Evolutionary conservation across 2,888 invertebrate species (phyloP).

Genomic region (Leptinotarsa rubiginosa): DNA sequence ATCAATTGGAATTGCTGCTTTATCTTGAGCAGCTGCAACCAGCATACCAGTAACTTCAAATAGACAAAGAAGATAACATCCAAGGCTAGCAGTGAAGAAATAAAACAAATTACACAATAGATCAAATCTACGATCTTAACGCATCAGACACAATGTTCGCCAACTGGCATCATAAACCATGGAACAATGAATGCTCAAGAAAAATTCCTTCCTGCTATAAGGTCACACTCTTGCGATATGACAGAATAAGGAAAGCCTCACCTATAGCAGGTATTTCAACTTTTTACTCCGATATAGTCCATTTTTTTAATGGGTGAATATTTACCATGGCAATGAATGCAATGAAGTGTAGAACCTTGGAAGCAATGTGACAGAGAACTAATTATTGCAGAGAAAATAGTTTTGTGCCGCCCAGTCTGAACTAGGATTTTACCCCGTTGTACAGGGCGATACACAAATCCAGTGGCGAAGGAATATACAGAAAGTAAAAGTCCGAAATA

Average conservation of each 20-base stretch:
- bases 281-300: constrained; percentile 57
- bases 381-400: constrained; percentile 47
- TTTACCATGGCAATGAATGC: constrained; percentile 66
- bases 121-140: constrained; percentile 11
- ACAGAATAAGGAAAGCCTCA: constrained; percentile 65
- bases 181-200: constrained; percentile 22
- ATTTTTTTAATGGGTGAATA: constrained; percentile 61
- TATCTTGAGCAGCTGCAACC: neutral
- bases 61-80: neutral
- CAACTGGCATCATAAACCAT: constrained; percentile 8
- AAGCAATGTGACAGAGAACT: constrained; percentile 61
- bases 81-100: constrained; percentile 1
- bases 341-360: constrained; percentile 65
- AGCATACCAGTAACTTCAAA: neutral
- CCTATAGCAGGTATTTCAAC: constrained; percentile 63
- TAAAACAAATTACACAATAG: constrained; percentile 15
- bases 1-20: neutral
- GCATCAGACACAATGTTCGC: neutral
- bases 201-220: constrained; percentile 51
- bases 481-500: too few relatives aligned
- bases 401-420: constrained; percentile 44
- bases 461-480: neutral
- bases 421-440: constrained; percentile 25
- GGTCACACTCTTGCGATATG: constrained; percentile 60
- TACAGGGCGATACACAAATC: constrained; percentile 30